Percentiles rank a stretch among this genome's conserved stretches.
Conservation (phyloP, 2,888 invertebrate genomes). For the Drosophila quasianomalipes region DNA sequence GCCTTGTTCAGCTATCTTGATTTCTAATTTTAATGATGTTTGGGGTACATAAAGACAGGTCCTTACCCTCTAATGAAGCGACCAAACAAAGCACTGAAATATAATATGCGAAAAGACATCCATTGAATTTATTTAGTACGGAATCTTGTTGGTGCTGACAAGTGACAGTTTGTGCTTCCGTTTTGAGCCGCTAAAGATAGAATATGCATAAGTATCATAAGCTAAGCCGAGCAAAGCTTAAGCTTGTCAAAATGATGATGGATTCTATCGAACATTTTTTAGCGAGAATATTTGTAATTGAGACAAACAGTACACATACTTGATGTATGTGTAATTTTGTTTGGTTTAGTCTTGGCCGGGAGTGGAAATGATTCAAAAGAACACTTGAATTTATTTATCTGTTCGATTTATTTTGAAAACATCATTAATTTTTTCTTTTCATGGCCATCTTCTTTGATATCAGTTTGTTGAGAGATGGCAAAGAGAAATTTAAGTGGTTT, state of each 20-base stretch:
- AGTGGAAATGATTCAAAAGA: slow-evolving; percentile 32
- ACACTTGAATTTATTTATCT: slow-evolving; percentile 24
- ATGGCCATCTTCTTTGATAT: slow-evolving; percentile 42
- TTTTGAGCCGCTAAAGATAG: not conserved
- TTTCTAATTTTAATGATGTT: slow-evolving; percentile 61
- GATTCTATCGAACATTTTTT: not conserved
- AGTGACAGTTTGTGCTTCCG: not conserved
- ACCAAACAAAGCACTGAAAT: not conserved
- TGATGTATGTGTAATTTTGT: slow-evolving; percentile 46
- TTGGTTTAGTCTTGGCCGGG: not conserved
- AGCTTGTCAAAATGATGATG: not conserved
- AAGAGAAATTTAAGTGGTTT: slow-evolving; percentile 64
- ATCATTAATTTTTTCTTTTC: slow-evolving; percentile 52
- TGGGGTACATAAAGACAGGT: slow-evolving; percentile 1
- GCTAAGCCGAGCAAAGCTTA: not conserved
- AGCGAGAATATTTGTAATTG: slow-evolving; percentile 16
- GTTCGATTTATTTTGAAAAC: slow-evolving; percentile 33
- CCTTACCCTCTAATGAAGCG: not conserved
- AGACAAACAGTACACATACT: slow-evolving; percentile 3
- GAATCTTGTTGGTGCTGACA: not conserved
- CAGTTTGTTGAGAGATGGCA: slow-evolving; percentile 15
- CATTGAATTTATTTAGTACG: not conserved
- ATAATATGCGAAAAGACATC: not conserved
- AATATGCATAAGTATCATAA: not conserved
- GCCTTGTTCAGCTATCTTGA: slow-evolving; percentile 41